Base-by-base conservation (phyloP, 1,140 invertebrate species). In the Mamestra configurata region DNA sequence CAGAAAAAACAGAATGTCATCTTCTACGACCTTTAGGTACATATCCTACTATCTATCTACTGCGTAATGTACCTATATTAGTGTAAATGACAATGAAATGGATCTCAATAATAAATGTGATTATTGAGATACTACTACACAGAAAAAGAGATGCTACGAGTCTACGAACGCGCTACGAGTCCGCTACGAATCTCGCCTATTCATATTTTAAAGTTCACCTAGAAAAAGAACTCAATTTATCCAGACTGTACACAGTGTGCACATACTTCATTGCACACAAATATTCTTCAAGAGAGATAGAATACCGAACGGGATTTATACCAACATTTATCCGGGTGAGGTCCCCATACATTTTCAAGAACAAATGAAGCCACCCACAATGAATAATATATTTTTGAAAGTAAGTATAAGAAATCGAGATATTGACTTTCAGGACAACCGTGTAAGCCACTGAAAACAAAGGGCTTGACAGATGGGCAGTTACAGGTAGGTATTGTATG, bases 201-300 rank as follows among this genome's bases (percentile, higher is more conserved):
- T 18, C n/a, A 51, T 51, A n/a, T 53, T 53, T 22, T 53, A 53
- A 53, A 53, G 18, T 53, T 53, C 11, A 53, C 51, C 51, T 53
- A 53, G 51, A 53, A n/a, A n/a, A n/a, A n/a, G n/a, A 22, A 22
- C 20, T 53, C 51, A 20, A 53, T 53, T 53, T 53, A 53, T 53
- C 51, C 18, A 6, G 18, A 15, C 7, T 53, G 51, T 22, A 53
- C 13, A 49, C 20, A 20, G n/a, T n/a, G 51, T 53, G 10, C 20
- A n/a, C 5, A 20, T 53, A 22, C 51, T 53, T 53, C 51, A 22
- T 20, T 53, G 51, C 51, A 53, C 51, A 53, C 49, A 7, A 53
- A 53, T 53, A 53, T 18, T 22, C 51, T 7, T 22, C 18, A 53
- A 22, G 5, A 53, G 18, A 53, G 51, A 53, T 53, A 53, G 51